Evolutionary conservation across 2,113 vertebrate species (phyloP), one percentile per base, ranked within the genome.

Genomic region (Motacilla alba): DNA sequence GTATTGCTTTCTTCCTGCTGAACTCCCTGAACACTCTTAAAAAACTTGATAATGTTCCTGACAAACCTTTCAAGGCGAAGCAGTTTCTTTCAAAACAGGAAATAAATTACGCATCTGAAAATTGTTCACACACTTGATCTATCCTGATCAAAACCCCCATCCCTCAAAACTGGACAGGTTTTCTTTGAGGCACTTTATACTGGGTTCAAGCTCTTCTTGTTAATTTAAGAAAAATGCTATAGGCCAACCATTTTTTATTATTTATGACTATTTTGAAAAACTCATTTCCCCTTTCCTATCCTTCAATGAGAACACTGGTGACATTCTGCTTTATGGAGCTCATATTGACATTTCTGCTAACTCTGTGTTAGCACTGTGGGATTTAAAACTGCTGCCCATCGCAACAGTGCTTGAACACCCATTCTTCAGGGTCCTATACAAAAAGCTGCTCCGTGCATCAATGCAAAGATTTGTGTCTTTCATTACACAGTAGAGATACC

Each of bases 61-160:
- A 96, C 89, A 96, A 76, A 96, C 75, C 91, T 95, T 97, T 97
- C 93, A 89, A 94, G 93, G 88, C 90, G 94, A 97, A 95, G 80
- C 78, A 94, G 87, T 90, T 96, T 96, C 86, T 96, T 97, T 95
- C 83, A 90, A 91, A 90, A 88, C 53, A 87, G 83, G 91, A 96
- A 96, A 70, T 90, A 96, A 96, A 78, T 93, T 72, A 64, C 35
- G 1, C n/a, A 86, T 86, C 76, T 96, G 87, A 88, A 95, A 86
- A 87, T 67, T 87, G 55, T 86, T 94, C 94, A 79, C 80, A 67
- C 66, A 62, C 74, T 95, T 91, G 84, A 90, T 91, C 92, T 96
- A 75, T 52, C 60, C 62, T 66, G 78, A 89, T 92, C 75, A 94
- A 94, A 94, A 43, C 15, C 6, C 28, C 46, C 35, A 95, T 94